Evolutionary conservation across 2,888 invertebrate species (phyloP).

Genomic region (Abrostola triplasia): DNA sequence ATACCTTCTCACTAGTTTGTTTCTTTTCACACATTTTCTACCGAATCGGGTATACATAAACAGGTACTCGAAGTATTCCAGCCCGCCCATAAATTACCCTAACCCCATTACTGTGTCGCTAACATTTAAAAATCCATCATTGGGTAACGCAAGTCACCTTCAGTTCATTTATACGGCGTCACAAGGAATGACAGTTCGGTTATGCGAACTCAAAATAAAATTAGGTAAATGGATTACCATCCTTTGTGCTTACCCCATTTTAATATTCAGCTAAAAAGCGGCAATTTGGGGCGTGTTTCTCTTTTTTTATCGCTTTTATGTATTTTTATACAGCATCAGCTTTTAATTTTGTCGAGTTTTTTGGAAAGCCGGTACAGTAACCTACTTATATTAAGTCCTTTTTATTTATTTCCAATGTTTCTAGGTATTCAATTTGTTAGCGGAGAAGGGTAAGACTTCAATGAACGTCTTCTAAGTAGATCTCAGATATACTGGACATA

Average conservation of each 20-base stretch:
- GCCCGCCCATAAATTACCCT: slow-evolving; percentile 74
- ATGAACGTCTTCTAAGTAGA: too few species aligned
- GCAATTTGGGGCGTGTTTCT: slow-evolving; percentile 41
- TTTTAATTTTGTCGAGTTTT: slow-evolving; percentile 34
- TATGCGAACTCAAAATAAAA: slow-evolving; percentile 82
- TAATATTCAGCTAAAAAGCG: slow-evolving; percentile 57
- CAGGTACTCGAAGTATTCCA: slow-evolving; percentile 49
- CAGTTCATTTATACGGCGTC: slow-evolving; percentile 82
- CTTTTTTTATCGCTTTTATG: slow-evolving; percentile 37
- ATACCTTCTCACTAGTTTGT: slow-evolving; percentile 31
- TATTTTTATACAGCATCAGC: slow-evolving; percentile 14
- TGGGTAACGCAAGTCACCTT: slow-evolving; percentile 78
- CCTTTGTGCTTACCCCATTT: slow-evolving; percentile 57
- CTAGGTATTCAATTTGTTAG: too few species aligned
- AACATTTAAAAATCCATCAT: slow-evolving; percentile 86
- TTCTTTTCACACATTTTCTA: slow-evolving; percentile 47
- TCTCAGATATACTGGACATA: too few species aligned
- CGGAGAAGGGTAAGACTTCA: too few species aligned
- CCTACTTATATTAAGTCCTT: too few species aligned
- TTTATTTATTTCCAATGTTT: too few species aligned
- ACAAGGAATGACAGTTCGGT: slow-evolving; percentile 79
- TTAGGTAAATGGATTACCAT: slow-evolving; percentile 75
- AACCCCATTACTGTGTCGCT: slow-evolving; percentile 73
- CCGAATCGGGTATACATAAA: slow-evolving; percentile 48
- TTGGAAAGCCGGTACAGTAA: too few species aligned